Base-by-base conservation (phyloP, 2,888 invertebrate species). In the Hecatera dysodea region DNA sequence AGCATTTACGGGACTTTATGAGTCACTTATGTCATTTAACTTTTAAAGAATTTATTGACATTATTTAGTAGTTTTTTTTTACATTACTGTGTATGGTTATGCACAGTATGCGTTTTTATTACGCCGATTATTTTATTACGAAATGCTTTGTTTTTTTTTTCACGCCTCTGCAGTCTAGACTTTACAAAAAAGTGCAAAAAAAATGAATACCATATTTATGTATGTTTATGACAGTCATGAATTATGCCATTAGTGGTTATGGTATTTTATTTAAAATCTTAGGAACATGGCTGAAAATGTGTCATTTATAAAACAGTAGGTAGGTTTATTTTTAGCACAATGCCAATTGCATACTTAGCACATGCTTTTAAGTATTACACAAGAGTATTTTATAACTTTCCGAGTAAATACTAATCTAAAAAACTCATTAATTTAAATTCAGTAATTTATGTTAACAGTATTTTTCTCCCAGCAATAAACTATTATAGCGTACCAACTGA, bases 21-120 rank as follows among this genome's bases (percentile, higher is more conserved):
- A 88, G 24, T 87, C 86, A 87, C 53, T 66, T 75, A 78, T 68
- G 77, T 85, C 78, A 84, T 81, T 81, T 85, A 77, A 77, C 82
- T 85, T 81, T 71, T 67, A 63, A 67, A 80, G 75, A 67, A 78
- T 80, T 72, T 62, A 71, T 62, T 33, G 60, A 7, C 22, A 66
- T 78, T 52, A 55, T 70, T 66, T 55, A 42, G 50, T 55, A 36
- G 48, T 48, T 69, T 39, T 70, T 56, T 36, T 72, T 56, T 36
- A 60, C 67, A 65, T 75, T 71, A 67, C 44, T 48, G 48, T 46
- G 27, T 24, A 22, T 24, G 36, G 59, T 55, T 33, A 57, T 55
- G 29, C n/a, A 33, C 33, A 12, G 63, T 59, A 80, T 65, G 56
- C n/a, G n/a, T n/a, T n/a, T 70, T 67, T 52, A 56, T 65, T 29